Evolutionary conservation across 2,797 vertebrate genomes (phyloP).

Genomic region (Propithecus deckenii): DNA sequence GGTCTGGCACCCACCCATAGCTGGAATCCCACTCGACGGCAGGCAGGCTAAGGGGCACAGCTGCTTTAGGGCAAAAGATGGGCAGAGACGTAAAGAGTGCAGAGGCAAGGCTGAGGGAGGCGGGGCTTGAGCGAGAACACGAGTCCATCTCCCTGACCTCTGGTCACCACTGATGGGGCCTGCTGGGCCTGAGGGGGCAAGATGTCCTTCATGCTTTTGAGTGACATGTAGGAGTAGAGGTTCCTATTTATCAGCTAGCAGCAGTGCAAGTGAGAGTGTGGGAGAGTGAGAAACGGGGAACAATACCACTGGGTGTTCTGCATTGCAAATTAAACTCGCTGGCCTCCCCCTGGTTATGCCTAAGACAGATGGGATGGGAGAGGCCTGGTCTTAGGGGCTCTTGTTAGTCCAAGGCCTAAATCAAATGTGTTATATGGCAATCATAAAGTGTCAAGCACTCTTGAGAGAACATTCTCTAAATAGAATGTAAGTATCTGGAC

Average conservation of each 20-base stretch:
- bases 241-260: neutral
- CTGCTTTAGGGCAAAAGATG: neutral
- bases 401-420: neutral
- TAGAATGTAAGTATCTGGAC: neutral
- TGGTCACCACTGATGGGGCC: neutral
- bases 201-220: neutral
- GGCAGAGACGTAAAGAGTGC: neutral
- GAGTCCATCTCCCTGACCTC: accelerated
- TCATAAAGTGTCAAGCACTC: neutral
- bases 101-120: neutral
- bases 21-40: neutral
- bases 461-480: neutral
- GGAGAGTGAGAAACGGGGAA: neutral
- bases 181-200: neutral
- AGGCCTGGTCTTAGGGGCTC: neutral
- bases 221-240: neutral
- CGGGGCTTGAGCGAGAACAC: too few relatives aligned
- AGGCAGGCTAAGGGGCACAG: neutral
- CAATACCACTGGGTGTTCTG: neutral
- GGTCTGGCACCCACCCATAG: neutral
- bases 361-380: neutral
- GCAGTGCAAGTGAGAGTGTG: neutral
- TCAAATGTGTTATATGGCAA: neutral
- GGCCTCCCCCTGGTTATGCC: neutral
- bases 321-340: neutral